These are phyloP conservation scores for Agonopterix alstromeriana DNA, from an alignment of 2,888 invertebrate species.

Conservation along the genomic window DNA sequence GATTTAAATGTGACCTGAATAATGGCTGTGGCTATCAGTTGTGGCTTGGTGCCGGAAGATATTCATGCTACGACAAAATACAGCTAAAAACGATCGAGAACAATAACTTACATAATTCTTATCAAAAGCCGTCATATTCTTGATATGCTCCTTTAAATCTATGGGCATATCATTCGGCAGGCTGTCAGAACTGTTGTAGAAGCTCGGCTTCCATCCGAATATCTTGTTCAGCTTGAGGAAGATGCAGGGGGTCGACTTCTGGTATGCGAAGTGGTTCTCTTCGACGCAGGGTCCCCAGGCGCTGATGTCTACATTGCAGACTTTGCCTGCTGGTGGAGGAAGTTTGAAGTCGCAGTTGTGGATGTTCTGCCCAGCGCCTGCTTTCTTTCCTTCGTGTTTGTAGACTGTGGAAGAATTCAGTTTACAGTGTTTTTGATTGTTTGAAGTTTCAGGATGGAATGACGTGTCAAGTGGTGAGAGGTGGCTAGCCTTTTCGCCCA, in stretches of 20 bases:
- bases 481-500: no score
- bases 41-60: no score
- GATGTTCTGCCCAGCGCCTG: constrained; percentile 85
- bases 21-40: no score
- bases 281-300: constrained; percentile 88
- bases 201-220: constrained; percentile 91
- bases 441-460: no score
- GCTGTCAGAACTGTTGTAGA: constrained; percentile 82
- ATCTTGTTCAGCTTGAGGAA: constrained; percentile 97
- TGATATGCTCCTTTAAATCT: constrained; percentile 82
- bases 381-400: constrained; percentile 82
- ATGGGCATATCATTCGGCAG: constrained; percentile 87
- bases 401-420: constrained; percentile 73
- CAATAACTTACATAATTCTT: constrained; percentile 53
- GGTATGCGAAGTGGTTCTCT: constrained; percentile 92
- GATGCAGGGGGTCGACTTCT: constrained; percentile 94
- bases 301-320: constrained; percentile 91
- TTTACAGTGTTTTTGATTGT: no score
- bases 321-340: constrained; percentile 83
- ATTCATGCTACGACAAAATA: no score
- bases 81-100: no score
- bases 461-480: no score
- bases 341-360: constrained; percentile 85
- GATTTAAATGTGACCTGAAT: no score
- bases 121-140: constrained; percentile 62